A percentile compares a stretch with the other conserved stretches of the same genome.
Conservation (phyloP, 2,113 vertebrate species). For the Pao palembangensis region DNA sequence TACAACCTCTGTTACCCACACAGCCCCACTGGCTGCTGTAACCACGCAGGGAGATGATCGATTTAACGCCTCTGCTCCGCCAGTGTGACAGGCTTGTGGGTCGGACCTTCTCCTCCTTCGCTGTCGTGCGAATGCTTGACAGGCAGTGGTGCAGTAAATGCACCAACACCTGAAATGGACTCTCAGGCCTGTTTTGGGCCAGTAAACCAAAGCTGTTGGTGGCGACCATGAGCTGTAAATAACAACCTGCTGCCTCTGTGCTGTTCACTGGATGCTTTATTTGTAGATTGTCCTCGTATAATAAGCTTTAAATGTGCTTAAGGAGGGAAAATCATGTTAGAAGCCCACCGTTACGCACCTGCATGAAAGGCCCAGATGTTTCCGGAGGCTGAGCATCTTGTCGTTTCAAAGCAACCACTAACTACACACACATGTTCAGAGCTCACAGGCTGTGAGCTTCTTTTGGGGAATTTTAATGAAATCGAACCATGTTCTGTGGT, state of each 20-base stretch:
- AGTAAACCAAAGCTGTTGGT: conserved; percentile 18
- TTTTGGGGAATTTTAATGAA: background rate
- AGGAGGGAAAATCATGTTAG: background rate
- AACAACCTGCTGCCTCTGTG: conserved; percentile 22
- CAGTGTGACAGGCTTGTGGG: conserved; percentile 19
- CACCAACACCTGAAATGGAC: background rate
- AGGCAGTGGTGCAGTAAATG: conserved; percentile 19
- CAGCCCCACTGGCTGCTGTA: conserved; percentile 12
- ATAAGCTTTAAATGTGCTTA: conserved; percentile 32
- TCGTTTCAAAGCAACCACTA: conserved; percentile 25
- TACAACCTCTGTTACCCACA: conserved; percentile 24
- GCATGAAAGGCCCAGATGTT: conserved; percentile 27
- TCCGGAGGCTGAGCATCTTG: conserved; percentile 1
- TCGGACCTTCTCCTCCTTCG: background rate
- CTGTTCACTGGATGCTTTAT: conserved; percentile 68
- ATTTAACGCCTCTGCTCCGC: background rate
- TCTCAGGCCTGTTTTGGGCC: conserved; percentile 8
- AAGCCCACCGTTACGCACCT: conserved; percentile 23
- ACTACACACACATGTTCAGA: conserved; percentile 3
- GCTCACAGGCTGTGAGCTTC: background rate
- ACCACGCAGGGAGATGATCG: conserved; percentile 1
- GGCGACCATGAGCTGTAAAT: conserved; percentile 11
- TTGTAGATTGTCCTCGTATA: conserved; percentile 39
- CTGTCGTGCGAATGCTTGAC: conserved; percentile 50
- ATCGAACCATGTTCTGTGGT: too few species aligned